These are phyloP conservation scores for Vulpes lagopus DNA, from an alignment of 2,113 vertebrate species.

Conservation along the genomic window DNA sequence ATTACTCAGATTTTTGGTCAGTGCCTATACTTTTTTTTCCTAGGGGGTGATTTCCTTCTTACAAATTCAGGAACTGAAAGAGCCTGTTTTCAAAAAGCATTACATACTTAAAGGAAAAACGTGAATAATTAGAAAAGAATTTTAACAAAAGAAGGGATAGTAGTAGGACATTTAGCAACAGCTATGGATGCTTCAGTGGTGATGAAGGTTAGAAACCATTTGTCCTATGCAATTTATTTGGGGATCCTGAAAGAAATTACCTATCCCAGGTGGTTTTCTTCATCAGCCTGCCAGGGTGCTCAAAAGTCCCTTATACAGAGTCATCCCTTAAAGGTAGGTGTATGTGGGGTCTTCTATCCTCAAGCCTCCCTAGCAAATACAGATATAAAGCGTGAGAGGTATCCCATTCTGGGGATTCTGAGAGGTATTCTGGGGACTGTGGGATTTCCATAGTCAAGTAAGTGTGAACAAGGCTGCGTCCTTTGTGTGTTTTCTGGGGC, in stretches of 20 bases:
- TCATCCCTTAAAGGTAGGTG: neutral
- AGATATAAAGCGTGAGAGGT: too few species aligned
- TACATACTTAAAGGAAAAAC: neutral
- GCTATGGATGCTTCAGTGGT: neutral
- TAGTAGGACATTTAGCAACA: neutral
- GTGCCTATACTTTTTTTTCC: neutral
- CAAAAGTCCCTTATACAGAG: neutral
- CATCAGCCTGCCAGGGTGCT: neutral
- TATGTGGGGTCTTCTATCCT: neutral
- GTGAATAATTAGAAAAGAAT: neutral
- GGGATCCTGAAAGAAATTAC: neutral
- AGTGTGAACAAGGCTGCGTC: neutral
- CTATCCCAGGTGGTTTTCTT: neutral
- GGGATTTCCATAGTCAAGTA: neutral
- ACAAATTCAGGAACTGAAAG: neutral
- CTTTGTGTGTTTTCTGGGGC: too few species aligned
- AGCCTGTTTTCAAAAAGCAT: neutral
- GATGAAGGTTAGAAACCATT: neutral
- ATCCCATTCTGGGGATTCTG: neutral
- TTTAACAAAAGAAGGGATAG: neutral
- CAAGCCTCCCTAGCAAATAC: neutral
- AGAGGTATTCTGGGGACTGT: neutral
- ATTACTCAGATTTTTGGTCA: neutral
- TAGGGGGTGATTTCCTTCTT: neutral
- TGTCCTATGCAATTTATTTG: neutral